Evolutionary conservation across 1,140 invertebrate genomes (phyloP).

Genomic region (Ostrea edulis): DNA sequence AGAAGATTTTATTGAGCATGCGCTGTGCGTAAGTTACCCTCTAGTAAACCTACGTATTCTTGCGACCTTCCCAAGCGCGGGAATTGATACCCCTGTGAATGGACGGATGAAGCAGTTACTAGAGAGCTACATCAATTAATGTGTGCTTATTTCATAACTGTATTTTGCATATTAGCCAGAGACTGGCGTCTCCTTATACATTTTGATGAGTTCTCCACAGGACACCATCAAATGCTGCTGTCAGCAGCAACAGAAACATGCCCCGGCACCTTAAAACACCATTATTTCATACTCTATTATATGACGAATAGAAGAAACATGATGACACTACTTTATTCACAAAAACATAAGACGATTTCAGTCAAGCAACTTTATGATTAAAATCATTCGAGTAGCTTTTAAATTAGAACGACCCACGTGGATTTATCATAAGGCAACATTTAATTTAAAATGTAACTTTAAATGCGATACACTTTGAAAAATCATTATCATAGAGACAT

Average conservation of each 20-base stretch:
- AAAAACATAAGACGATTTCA: too few relatives aligned
- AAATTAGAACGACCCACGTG: too few relatives aligned
- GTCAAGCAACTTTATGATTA: too few relatives aligned
- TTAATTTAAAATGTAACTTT: too few relatives aligned
- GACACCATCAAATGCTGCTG: neutral
- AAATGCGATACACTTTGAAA: too few relatives aligned
- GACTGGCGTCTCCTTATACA: neutral
- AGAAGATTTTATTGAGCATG: slow-evolving; percentile 26
- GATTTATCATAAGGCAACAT: too few relatives aligned
- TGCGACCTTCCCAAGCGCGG: slow-evolving; percentile 31
- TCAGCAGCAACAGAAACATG: neutral
- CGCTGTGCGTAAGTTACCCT: slow-evolving; percentile 35
- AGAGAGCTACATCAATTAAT: too few relatives aligned
- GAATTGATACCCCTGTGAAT: slow-evolving; percentile 16
- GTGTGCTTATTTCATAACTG: too few relatives aligned
- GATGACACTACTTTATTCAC: too few relatives aligned
- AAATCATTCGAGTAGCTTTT: too few relatives aligned
- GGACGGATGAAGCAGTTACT: neutral
- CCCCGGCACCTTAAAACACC: neutral
- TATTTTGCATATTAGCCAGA: neutral
- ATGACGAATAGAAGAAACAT: neutral
- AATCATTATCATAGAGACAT: too few relatives aligned
- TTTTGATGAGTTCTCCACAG: neutral
- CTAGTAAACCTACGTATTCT: slow-evolving; percentile 29
- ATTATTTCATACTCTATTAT: neutral